Evolutionary conservation across 2,113 vertebrate genomes (phyloP).

Genomic region (Monarcha castaneiventris): DNA sequence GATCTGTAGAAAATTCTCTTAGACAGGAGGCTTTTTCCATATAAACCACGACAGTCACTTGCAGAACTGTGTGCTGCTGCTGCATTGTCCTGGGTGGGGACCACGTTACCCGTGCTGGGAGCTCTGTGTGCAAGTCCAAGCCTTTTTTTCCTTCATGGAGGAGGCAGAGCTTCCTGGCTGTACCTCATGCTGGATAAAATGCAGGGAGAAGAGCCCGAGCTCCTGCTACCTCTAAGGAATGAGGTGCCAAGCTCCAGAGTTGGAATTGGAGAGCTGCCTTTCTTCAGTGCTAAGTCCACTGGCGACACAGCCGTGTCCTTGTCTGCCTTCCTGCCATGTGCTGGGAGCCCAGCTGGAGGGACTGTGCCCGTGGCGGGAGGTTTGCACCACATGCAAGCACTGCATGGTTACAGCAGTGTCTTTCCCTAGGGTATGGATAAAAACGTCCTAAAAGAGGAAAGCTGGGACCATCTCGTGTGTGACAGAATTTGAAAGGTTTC

Average conservation of each 20-base stretch:
- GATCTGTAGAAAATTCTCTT: neutral
- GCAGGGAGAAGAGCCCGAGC: neutral
- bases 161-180: neutral
- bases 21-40: neutral
- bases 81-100: neutral
- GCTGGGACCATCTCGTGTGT: neutral
- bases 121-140: neutral
- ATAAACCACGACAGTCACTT: neutral
- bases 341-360: neutral
- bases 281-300: neutral
- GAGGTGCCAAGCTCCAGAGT: neutral
- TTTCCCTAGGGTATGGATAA: neutral
- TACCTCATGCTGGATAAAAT: neutral
- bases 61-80: neutral
- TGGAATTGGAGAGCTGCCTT: neutral
- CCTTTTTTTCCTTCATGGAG: rapidly evolving
- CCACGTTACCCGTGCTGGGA: rapidly evolving
- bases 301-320: neutral
- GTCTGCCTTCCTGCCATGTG: neutral
- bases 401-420: neutral
- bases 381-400: neutral
- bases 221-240: neutral
- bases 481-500: neutral
- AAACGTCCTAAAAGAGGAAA: neutral
- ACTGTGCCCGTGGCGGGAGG: rapidly evolving